A percentile compares a stretch with the other conserved stretches of the same genome.
Evolutionary conservation across 2,113 vertebrate genomes (phyloP).

Genomic region (Porphyrio hochstetteri): DNA sequence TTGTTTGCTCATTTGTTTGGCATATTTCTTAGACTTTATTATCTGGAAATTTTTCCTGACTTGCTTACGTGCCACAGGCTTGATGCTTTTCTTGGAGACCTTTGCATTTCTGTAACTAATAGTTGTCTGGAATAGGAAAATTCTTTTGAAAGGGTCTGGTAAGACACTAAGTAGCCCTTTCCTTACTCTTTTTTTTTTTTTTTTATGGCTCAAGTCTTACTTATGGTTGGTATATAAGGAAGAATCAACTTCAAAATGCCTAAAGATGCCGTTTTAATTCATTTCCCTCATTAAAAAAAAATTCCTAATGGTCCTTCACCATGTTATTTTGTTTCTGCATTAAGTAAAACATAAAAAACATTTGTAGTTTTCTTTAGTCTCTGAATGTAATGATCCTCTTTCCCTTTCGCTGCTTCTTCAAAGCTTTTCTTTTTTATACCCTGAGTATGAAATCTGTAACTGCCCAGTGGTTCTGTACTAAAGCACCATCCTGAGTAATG

Average conservation of each 20-base stretch:
- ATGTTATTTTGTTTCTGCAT: neutral
- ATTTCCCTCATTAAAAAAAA: neutral
- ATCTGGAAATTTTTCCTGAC: neutral
- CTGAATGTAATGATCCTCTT: neutral
- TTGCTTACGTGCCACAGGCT: neutral
- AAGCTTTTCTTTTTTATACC: neutral
- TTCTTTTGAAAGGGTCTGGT: neutral
- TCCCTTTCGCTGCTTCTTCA: neutral
- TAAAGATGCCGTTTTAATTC: neutral
- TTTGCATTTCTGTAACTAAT: neutral
- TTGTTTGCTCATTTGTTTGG: neutral
- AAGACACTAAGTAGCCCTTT: neutral
- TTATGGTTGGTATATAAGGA: neutral
- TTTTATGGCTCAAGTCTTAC: neutral
- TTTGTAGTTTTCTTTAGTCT: neutral
- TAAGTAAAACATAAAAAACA: neutral
- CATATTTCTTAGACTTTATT: neutral
- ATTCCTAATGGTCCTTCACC: neutral
- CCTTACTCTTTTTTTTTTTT: neutral
- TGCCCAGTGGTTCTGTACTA: neutral
- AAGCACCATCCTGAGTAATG: neutral
- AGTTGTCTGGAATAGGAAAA: neutral
- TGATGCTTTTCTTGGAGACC: neutral
- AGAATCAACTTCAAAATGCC: neutral
- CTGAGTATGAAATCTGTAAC: neutral